phyloP scores from a whole-genome alignment of 2,113 vertebrate genomes.

The Isichthys henryi region DNA sequence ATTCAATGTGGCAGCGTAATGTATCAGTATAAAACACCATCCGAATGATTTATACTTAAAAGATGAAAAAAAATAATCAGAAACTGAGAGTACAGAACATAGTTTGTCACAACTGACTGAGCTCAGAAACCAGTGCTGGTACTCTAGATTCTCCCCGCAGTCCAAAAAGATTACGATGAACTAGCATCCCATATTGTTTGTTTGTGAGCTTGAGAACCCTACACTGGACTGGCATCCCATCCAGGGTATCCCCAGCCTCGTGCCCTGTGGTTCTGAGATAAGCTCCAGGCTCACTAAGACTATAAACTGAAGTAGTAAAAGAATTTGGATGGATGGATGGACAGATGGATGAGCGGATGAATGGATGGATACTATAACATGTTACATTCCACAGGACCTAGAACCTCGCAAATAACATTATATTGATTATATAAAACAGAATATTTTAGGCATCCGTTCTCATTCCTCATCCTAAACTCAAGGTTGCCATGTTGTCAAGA shows the following conservation, averaged over 20 bases:
- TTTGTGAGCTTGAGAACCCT: not conserved
- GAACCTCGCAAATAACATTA: not conserved
- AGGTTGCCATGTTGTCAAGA: not conserved
- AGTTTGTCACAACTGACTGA: not conserved
- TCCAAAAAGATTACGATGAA: not conserved
- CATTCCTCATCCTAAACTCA: not conserved
- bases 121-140: not conserved
- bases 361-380: not conserved
- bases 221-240: not conserved
- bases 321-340: not conserved
- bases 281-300: not conserved
- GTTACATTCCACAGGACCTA: not conserved
- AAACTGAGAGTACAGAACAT: not conserved
- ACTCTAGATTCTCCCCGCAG: not conserved
- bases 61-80: not conserved
- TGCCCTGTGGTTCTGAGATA: not conserved
- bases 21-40: not conserved
- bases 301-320: not conserved
- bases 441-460: not conserved
- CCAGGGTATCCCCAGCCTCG: not conserved
- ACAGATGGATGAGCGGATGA: not conserved
- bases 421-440: not conserved
- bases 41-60: not conserved
- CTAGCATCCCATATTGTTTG: not conserved
- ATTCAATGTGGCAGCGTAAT: not conserved